A percentile compares a stretch with the other conserved stretches of the same genome.
Evolutionary conservation across 2,113 vertebrate genomes (phyloP).

Genomic region (Caranx ignobilis): DNA sequence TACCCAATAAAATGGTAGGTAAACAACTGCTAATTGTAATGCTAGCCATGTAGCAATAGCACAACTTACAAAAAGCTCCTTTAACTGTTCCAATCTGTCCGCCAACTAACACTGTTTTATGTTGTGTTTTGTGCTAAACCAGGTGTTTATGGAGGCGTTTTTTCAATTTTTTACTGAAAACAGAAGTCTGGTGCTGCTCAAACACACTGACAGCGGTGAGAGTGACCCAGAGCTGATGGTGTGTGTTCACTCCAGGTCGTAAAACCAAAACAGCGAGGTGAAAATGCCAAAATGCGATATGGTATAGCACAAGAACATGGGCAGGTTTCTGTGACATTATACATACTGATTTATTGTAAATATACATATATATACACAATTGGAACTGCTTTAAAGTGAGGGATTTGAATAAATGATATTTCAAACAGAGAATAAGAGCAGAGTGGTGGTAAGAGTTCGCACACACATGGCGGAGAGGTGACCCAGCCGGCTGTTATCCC

Average conservation of each 20-base stretch:
- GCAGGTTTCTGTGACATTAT: not conserved
- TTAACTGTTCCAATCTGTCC: not conserved
- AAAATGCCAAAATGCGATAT: not conserved
- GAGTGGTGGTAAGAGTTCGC: slow-evolving; percentile 43
- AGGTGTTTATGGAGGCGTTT: too few relatives aligned
- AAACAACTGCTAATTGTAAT: too few relatives aligned
- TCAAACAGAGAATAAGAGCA: not conserved
- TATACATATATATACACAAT: not conserved
- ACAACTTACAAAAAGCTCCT: too few relatives aligned
- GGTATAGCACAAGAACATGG: not conserved
- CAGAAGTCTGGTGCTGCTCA: not conserved
- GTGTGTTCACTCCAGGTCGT: not conserved
- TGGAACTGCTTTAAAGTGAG: not conserved
- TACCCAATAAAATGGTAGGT: too few relatives aligned
- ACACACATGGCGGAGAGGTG: slow-evolving; percentile 9
- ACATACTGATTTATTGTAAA: not conserved
- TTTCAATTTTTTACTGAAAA: not conserved
- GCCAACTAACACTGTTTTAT: not conserved
- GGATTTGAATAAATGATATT: not conserved
- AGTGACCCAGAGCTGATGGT: not conserved
- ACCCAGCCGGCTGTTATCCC: slow-evolving; percentile 52
- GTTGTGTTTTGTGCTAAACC: not conserved
- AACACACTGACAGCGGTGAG: not conserved
- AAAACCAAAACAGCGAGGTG: not conserved
- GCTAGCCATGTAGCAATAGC: too few relatives aligned